Evolutionary conservation across 2,113 vertebrate species (phyloP).

Genomic region (Lamprotornis superbus): DNA sequence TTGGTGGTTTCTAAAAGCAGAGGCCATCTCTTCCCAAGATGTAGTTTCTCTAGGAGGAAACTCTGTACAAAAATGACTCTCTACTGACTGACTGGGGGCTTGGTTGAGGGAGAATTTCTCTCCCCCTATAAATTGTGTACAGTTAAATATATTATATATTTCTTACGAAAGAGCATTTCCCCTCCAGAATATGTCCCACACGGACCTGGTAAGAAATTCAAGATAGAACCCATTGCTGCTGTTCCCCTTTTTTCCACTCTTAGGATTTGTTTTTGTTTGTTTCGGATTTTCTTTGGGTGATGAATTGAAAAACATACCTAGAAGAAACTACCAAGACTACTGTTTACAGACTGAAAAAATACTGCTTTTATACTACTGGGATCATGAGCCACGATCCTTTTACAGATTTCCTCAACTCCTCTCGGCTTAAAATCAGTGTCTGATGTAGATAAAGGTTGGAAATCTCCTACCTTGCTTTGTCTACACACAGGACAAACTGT

Average conservation of each 20-base stretch:
- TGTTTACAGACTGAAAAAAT: conserved; percentile 76
- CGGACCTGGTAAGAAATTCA: conserved; percentile 44
- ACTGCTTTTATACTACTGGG: conserved; percentile 77
- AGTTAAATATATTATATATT: conserved; percentile 74
- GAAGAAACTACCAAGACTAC: conserved; percentile 61
- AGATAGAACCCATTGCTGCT: conserved; percentile 66
- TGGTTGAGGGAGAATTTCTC: conserved; percentile 45
- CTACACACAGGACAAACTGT: conserved; percentile 55
- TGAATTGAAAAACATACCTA: conserved; percentile 54
- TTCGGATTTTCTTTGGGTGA: not conserved
- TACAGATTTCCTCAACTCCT: conserved; percentile 44
- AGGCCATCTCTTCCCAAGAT: conserved; percentile 41
- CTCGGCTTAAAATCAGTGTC: conserved; percentile 44
- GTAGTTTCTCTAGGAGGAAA: conserved; percentile 50
- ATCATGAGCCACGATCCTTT: conserved; percentile 67
- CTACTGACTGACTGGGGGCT: conserved; percentile 1
- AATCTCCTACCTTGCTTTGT: conserved; percentile 53
- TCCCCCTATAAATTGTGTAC: conserved; percentile 73
- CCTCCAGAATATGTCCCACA: conserved; percentile 35
- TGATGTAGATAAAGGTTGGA: conserved; percentile 58
- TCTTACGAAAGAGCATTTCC: conserved; percentile 69
- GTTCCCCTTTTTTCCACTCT: conserved; percentile 28
- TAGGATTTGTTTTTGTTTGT: not conserved
- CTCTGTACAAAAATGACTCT: conserved; percentile 35
- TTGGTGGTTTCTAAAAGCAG: conserved; percentile 21